Conservation (phyloP, 2,113 vertebrate species). For the Tauraco erythrolophus region DNA sequence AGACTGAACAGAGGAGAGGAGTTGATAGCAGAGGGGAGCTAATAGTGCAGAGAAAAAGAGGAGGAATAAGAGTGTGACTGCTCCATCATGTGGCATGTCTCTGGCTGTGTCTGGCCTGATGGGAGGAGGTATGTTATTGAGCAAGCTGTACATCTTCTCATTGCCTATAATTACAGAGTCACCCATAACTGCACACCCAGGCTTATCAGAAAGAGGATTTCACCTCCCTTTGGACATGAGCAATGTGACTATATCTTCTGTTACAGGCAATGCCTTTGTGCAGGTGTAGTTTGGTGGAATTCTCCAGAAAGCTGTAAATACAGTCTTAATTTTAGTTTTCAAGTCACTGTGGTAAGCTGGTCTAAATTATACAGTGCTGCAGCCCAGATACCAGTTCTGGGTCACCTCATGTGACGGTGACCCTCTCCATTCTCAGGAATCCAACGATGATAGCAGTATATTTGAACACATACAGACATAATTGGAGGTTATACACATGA, state of each 20-base stretch:
- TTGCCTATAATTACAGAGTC: background rate
- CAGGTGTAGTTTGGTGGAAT: background rate
- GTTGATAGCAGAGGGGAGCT: background rate
- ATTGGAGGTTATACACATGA: background rate
- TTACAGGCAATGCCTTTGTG: background rate
- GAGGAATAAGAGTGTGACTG: background rate
- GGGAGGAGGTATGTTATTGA: background rate
- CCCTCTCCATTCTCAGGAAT: background rate
- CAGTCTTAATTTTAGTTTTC: background rate
- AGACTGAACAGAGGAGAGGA: background rate
- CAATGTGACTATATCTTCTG: background rate
- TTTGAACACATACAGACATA: background rate
- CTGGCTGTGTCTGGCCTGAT: background rate
- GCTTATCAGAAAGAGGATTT: conserved; percentile 17
- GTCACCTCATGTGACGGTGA: background rate
- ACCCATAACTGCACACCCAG: background rate
- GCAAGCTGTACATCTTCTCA: background rate
- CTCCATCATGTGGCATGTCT: background rate
- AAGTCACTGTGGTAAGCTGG: background rate
- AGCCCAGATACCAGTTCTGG: background rate
- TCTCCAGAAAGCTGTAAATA: background rate
- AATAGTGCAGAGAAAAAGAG: background rate
- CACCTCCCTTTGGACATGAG: background rate
- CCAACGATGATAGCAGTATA: background rate
- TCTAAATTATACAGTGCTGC: background rate